Evolutionary conservation across 1,140 invertebrate genomes (phyloP).

Genomic region (Drosophila aff.): DNA sequence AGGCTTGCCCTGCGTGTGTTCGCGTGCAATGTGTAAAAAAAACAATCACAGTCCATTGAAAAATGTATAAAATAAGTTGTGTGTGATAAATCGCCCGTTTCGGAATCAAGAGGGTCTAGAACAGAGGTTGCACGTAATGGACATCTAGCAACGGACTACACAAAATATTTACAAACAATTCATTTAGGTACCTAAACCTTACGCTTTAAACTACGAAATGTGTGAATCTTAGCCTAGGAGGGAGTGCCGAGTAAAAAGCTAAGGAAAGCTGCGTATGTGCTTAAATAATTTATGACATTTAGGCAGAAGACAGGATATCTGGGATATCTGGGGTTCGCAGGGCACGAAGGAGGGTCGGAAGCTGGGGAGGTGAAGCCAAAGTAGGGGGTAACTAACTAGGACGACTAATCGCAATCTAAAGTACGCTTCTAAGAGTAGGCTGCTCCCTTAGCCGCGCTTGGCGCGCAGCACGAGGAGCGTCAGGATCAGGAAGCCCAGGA

Average conservation of each 20-base stretch:
- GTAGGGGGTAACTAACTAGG: constrained; percentile 37
- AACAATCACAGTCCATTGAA: constrained; percentile 83
- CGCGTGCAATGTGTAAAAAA: constrained; percentile 70
- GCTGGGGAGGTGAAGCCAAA: constrained; percentile 23
- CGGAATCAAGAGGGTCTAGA: constrained; percentile 30
- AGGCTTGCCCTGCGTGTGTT: constrained; percentile 44
- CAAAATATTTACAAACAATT: constrained; percentile 78
- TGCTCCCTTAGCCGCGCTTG: constrained; percentile 88
- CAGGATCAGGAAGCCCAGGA: constrained; percentile 92
- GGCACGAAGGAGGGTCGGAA: neutral
- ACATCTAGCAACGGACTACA: constrained; percentile 39
- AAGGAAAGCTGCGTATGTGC: constrained; percentile 60
- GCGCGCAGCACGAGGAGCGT: constrained; percentile 92
- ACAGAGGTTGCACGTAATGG: constrained; percentile 56
- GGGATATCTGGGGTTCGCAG: constrained; percentile 1
- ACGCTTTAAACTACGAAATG: constrained; percentile 69
- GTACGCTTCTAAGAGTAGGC: constrained; percentile 56
- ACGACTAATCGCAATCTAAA: constrained; percentile 67
- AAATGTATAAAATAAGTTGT: constrained; percentile 78
- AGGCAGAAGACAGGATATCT: constrained; percentile 10
- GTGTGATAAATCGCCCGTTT: constrained; percentile 61
- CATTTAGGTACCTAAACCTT: constrained; percentile 79
- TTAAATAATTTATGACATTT: constrained; percentile 83
- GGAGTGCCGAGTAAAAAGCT: constrained; percentile 42
- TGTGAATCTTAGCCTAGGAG: constrained; percentile 65